Evolutionary conservation across 2,888 invertebrate genomes (phyloP), one percentile per base, ranked within the genome.

Genomic region (Leistus spinibarbis): DNA sequence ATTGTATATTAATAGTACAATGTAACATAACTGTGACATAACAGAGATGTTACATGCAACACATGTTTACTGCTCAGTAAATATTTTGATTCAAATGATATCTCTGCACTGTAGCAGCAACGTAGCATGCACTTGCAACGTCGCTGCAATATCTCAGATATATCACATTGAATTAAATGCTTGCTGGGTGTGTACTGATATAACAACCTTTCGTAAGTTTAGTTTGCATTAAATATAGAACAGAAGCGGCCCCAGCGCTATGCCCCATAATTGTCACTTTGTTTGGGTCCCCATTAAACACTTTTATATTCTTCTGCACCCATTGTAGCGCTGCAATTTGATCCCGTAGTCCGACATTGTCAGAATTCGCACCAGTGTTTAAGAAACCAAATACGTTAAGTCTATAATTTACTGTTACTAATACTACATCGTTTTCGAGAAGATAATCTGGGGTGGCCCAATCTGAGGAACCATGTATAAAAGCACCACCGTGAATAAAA

Each of bases 321-420:
- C 72, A 72, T 22, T 86, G 81, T 76, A 85, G 84, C 1, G 85
- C 86, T 16, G 82, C 78, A 0, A 85, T 84, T 80, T 86, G 86
- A 72, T 86, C 86, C 76, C 86, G 86, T 77, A 86, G 81, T 0
- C 86, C 86, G 63, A 85, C 85, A 65, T 86, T 86, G 0, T 84
- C 85, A 79, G 86, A 86, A 77, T 70, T 80, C 78, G 66, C 84
- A 57, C 84, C 83, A 19, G 85, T 75, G 71, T 82, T 82, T 1
- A 85, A 80, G 74, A 84, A 84, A 0, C 72, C 72, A 16, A 72
- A 72, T 20, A 72, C 56, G 54, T 66, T 72, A 17, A 72, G 54
- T 2, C 72, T 65, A 19, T 72, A 72, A 16, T 72, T 72, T 5
- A 72, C 2, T 24, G 65, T 56, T 9, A 72, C 72, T 13, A 72